phyloP scores from a whole-genome alignment of 35 echinoderm and acorn worm species.

The Apostichopus californicus region DNA sequence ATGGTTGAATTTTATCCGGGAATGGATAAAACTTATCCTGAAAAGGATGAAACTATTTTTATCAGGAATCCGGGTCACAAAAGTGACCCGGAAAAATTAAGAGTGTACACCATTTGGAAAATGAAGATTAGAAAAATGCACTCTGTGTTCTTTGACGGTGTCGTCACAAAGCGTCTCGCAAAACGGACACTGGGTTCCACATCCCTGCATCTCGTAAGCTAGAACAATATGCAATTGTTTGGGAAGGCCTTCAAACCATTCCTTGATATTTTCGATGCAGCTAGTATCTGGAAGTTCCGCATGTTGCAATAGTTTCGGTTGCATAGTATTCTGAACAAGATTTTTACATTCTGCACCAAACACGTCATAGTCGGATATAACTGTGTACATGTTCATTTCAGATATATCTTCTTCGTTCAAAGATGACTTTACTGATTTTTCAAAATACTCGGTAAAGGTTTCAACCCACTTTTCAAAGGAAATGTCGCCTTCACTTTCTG shows the following conservation, averaged over 20 bases:
- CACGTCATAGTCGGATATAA: not conserved
- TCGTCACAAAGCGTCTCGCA: too few relatives aligned
- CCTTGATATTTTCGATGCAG: not conserved
- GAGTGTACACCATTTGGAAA: not conserved
- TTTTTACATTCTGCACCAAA: not conserved
- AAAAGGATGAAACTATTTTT: too few relatives aligned
- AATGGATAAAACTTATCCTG: too few relatives aligned
- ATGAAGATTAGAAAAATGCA: conserved; percentile 40
- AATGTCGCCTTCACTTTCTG: not conserved
- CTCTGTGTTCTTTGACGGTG: conserved; percentile 6
- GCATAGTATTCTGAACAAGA: not conserved
- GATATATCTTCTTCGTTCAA: conserved; percentile 14
- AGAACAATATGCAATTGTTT: not conserved
- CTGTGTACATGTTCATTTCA: conserved; percentile 4
- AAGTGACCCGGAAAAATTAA: too few relatives aligned
- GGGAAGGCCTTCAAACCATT: not conserved
- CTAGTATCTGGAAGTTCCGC: conserved; percentile 7
- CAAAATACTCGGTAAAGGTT: not conserved
- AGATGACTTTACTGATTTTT: conserved; percentile 13
- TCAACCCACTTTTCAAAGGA: conserved; percentile 12
- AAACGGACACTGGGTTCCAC: too few relatives aligned
- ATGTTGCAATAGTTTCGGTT: not conserved
- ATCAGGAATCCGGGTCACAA: too few relatives aligned
- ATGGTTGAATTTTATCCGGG: too few relatives aligned
- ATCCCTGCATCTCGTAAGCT: not conserved